Evolutionary conservation across 2,113 vertebrate genomes (phyloP), one percentile per base, ranked within the genome.

Genomic region (Lamprotornis superbus): DNA sequence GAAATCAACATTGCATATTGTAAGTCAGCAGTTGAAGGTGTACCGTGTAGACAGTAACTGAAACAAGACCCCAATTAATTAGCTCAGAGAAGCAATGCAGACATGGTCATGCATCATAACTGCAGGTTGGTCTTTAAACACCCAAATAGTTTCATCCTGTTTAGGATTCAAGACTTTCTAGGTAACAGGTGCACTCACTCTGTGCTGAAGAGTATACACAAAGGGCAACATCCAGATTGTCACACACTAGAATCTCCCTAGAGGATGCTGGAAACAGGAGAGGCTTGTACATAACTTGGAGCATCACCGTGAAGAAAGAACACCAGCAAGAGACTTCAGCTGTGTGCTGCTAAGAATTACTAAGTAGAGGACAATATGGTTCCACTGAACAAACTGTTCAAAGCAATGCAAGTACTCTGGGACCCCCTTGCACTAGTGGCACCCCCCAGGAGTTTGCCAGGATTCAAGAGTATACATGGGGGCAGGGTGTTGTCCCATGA

Each of bases 1-100:
- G 96, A 95, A 97, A 95, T 76, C 86, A 95, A 96, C 90, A 95
- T 94, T 97, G 96, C 96, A 96, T 97, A 96, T 95, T 69, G 57
- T 92, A 94, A 96, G 59, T 96, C 87, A 89, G 93, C 94, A 94
- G 93, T 68, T 97, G 92, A 96, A 96, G 83, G 91, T 89, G 95
- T 95, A 96, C 85, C 89, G 40, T 78, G 94, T 91, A 90, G 93
- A 97, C 65, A 95, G 90, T 42, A 95, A 95, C 77, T 95, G 93
- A 97, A 97, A 96, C 87, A 94, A 97, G 95, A 95, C 90, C 84
- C 89, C 69, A 70, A 10, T 64, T 53, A 73, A 30, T 70, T 40
- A 89, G 68, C 89, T 68, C 64, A 39, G 88, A 84, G 60, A 85
- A 81, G 68, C 46, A 94, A 78, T 53, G 47, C 35, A 91, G 91